Percentiles rank a stretch among this genome's conserved stretches.
phyloP scores from a whole-genome alignment of 2,888 invertebrate genomes.

The Sepiola atlantica region DNA sequence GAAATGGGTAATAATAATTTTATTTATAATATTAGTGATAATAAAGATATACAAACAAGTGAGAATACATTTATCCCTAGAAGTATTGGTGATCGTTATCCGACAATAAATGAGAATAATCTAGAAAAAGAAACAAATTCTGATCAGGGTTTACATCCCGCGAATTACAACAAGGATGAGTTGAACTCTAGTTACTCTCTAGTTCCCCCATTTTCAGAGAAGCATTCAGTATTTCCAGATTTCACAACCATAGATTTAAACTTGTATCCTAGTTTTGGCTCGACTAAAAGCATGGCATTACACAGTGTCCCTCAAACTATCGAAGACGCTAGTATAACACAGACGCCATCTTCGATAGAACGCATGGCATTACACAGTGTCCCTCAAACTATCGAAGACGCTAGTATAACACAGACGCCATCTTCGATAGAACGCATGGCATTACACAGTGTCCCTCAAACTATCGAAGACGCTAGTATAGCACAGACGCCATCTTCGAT shows the following conservation, averaged over 20 bases:
- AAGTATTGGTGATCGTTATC: not conserved
- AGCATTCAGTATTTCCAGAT: not conserved
- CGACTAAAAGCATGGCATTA: not conserved
- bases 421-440: too few species aligned
- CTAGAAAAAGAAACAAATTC: not conserved
- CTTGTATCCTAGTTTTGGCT: not conserved
- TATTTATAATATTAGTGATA: not conserved
- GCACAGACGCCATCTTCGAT: too few species aligned
- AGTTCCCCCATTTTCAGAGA: not conserved
- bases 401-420: too few species aligned
- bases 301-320: too few species aligned
- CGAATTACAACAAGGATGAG: not conserved
- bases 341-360: too few species aligned
- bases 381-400: too few species aligned
- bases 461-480: too few species aligned
- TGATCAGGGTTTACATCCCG: not conserved
- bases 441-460: too few species aligned
- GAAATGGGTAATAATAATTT: not conserved
- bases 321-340: too few species aligned
- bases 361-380: too few species aligned
- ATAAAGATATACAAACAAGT: not conserved
- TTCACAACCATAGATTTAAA: not conserved
- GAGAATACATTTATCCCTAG: not conserved
- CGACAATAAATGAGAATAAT: not conserved
- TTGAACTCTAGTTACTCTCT: not conserved